Percentiles rank a stretch among this genome's conserved stretches.
Evolutionary conservation across 2,888 invertebrate species (phyloP).

Genomic region (Phortica magna): DNA sequence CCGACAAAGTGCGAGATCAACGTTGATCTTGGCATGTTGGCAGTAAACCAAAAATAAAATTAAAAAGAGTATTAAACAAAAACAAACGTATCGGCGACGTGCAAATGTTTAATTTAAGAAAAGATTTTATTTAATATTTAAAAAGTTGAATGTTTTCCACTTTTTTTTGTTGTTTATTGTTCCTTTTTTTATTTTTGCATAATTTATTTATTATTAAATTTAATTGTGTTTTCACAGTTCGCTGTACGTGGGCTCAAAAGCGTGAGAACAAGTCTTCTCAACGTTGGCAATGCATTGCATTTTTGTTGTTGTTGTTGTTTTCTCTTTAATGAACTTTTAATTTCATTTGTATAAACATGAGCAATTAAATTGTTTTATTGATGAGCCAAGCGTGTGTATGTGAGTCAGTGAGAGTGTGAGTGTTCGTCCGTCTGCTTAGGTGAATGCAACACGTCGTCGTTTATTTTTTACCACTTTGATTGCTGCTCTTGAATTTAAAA

Average conservation of each 20-base stretch:
- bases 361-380: not conserved
- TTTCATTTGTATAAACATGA: slow-evolving; percentile 39
- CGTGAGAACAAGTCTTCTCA: slow-evolving; percentile 62
- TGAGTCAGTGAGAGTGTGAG: no score
- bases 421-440: no score
- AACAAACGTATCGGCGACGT: slow-evolving; percentile 40
- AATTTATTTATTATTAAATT: not conserved
- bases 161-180: slow-evolving; percentile 21
- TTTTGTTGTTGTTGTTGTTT: slow-evolving; percentile 34
- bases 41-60: slow-evolving; percentile 46
- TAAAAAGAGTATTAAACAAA: slow-evolving; percentile 31
- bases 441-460: no score
- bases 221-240: slow-evolving; percentile 42
- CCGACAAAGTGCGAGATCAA: not conserved
- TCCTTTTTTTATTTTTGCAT: slow-evolving; percentile 9
- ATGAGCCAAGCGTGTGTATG: no score
- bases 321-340: slow-evolving; percentile 28
- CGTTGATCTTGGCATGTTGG: slow-evolving; percentile 68
- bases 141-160: slow-evolving; percentile 16
- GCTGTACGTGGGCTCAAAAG: slow-evolving; percentile 39
- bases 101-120: slow-evolving; percentile 24
- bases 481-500: no score
- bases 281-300: slow-evolving; percentile 26
- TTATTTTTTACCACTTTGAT: no score
- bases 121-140: slow-evolving; percentile 29